A percentile compares a stretch with the other conserved stretches of the same genome.
Conservation (phyloP, 2,888 invertebrate species). For the Raillietiella orientalis region DNA sequence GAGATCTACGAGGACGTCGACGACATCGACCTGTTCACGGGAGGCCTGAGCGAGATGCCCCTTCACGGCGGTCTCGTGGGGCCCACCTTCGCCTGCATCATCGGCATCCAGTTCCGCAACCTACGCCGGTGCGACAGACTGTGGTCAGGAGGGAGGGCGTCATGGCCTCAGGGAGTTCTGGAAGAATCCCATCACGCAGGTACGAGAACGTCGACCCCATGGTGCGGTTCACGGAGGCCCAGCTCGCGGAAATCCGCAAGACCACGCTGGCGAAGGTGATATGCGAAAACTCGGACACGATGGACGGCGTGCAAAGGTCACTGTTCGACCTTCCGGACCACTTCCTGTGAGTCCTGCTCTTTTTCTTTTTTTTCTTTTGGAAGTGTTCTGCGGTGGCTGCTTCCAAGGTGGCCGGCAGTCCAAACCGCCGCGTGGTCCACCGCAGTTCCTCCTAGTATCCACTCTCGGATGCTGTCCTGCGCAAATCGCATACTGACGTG, state of each 20-base stretch:
- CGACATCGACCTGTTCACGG: slow-evolving; percentile 23
- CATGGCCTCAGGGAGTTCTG: neutral
- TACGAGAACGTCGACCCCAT: slow-evolving; percentile 15
- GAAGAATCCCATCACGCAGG: slow-evolving; percentile 7
- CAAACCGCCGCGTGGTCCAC: too few relatives aligned
- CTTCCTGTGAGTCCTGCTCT: slow-evolving; percentile 13
- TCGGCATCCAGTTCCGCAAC: slow-evolving; percentile 19
- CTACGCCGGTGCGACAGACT: slow-evolving; percentile 21
- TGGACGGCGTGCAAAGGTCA: slow-evolving; percentile 16
- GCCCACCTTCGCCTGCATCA: slow-evolving; percentile 22
- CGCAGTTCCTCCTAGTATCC: too few relatives aligned
- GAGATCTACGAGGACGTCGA: slow-evolving; percentile 17
- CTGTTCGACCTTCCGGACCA: slow-evolving; percentile 18
- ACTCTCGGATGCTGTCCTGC: too few relatives aligned
- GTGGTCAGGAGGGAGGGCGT: slow-evolving; percentile 13
- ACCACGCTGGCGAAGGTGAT: slow-evolving; percentile 16
- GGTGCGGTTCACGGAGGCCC: slow-evolving; percentile 21
- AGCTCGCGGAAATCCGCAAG: slow-evolving; percentile 42
- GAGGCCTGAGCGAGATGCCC: slow-evolving; percentile 19
- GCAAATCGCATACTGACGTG: too few relatives aligned
- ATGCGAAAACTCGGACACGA: slow-evolving; percentile 18
- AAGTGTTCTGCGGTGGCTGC: too few relatives aligned
- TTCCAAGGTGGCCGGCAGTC: too few relatives aligned
- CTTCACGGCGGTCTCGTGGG: slow-evolving; percentile 21
- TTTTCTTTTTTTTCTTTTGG: neutral